Evolutionary conservation across 2,797 vertebrate species (phyloP).

Genomic region (Cephalopachus bancanus): DNA sequence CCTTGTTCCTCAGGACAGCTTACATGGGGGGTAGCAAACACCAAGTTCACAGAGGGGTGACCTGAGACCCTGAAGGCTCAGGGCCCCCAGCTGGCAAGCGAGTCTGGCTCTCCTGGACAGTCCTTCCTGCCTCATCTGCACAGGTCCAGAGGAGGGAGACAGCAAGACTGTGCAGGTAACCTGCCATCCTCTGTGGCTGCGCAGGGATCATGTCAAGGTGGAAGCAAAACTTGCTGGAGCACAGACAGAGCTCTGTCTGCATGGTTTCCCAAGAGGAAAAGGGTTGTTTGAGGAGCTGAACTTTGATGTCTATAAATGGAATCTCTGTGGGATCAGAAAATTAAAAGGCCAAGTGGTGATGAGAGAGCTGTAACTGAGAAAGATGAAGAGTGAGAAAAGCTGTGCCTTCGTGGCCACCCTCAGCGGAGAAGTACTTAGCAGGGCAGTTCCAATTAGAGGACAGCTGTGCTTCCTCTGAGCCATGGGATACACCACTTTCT

Average conservation of each 20-base stretch:
- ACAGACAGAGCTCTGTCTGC: rapidly evolving
- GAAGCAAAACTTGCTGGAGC: background rate
- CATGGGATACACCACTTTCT: rapidly evolving
- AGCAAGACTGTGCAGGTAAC: background rate
- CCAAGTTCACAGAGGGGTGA: background rate
- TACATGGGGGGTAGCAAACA: background rate
- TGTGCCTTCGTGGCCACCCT: rapidly evolving
- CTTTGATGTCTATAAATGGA: background rate
- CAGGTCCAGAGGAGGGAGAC: background rate
- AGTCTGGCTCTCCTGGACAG: background rate
- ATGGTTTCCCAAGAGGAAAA: background rate
- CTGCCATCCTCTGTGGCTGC: background rate
- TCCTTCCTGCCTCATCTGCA: background rate
- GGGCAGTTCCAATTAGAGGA: background rate
- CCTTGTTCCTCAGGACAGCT: too few relatives aligned
- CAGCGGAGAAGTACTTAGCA: rapidly evolving
- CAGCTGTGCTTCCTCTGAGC: rapidly evolving
- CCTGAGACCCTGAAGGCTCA: background rate
- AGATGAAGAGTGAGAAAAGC: background rate
- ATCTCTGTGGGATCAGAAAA: background rate
- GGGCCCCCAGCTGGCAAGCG: background rate
- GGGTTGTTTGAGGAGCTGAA: background rate
- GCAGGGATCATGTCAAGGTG: rapidly evolving
- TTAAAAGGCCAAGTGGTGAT: background rate
- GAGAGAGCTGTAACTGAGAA: background rate